Evolutionary conservation across 2,113 vertebrate genomes (phyloP).

Genomic region (Pseudorasbora parva): DNA sequence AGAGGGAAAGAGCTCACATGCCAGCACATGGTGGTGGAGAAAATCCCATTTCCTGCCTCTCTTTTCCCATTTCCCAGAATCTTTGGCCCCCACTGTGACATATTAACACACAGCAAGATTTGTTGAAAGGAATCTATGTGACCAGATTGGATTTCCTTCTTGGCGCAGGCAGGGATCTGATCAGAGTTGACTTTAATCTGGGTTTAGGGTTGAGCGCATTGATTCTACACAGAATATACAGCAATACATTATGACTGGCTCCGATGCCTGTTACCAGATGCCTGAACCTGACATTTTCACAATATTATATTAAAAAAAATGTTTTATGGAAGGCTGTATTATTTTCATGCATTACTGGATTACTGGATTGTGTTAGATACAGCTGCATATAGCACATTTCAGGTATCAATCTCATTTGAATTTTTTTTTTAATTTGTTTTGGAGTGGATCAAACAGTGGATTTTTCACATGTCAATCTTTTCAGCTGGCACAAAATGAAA

Average conservation of each 20-base stretch:
- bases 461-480: not conserved
- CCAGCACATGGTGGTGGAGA: conserved; percentile 19
- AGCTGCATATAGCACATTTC: not conserved
- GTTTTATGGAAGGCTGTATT: not conserved
- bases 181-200: conserved; percentile 59
- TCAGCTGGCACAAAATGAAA: not conserved
- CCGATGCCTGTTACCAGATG: not conserved
- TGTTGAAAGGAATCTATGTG: conserved; percentile 53
- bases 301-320: no score
- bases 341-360: not conserved
- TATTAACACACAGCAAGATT: conserved; percentile 56
- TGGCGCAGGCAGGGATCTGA: conserved; percentile 45
- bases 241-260: conserved; percentile 27
- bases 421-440: no score
- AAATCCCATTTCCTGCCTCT: conserved; percentile 56
- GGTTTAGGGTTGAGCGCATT: conserved; percentile 38
- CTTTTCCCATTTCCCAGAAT: conserved; percentile 40
- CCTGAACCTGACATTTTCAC: not conserved
- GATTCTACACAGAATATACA: conserved; percentile 30
- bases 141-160: conserved; percentile 63
- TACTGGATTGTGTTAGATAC: not conserved
- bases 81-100: conserved; percentile 46
- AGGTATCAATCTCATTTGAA: no score
- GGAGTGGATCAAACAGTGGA: not conserved
- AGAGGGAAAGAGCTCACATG: conserved; percentile 20